These are phyloP conservation scores for Crotalus tigris DNA, from an alignment of 2,113 vertebrate genomes.

Conservation along the genomic window DNA sequence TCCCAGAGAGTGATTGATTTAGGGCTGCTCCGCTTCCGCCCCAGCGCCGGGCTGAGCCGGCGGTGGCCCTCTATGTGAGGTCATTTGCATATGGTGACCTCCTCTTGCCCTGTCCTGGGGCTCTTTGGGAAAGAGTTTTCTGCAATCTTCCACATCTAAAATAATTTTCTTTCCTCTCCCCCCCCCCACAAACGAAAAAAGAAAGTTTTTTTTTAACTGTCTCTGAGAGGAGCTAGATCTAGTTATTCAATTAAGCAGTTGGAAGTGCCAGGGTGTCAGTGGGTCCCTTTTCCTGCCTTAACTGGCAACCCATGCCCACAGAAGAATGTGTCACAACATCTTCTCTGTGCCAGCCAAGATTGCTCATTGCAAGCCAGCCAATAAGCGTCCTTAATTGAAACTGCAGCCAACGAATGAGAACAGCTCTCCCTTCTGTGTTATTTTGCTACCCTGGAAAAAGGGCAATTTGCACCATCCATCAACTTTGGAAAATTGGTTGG, in stretches of 20 bases:
- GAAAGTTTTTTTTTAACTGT: not conserved
- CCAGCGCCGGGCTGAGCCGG: slow-evolving; percentile 54
- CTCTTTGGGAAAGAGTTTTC: not conserved
- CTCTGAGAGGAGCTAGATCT: not conserved
- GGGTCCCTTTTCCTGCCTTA: not conserved
- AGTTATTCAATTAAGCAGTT: accelerated
- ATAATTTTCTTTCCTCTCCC: not conserved
- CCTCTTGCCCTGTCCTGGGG: not conserved
- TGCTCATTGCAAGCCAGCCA: not conserved
- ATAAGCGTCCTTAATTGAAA: not conserved
- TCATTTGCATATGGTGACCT: slow-evolving; percentile 31
- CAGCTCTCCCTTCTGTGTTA: not conserved
- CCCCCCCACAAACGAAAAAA: not conserved
- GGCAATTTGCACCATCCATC: not conserved
- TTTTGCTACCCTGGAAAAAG: not conserved
- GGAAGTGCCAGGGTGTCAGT: not conserved
- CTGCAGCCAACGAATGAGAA: not conserved
- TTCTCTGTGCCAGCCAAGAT: slow-evolving; percentile 30
- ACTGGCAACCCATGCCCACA: not conserved
- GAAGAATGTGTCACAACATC: not conserved
- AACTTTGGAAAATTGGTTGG: not conserved
- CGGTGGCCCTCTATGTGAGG: not conserved
- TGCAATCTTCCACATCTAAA: not conserved
- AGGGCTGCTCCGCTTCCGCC: slow-evolving; percentile 69
- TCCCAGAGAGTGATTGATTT: slow-evolving; percentile 69